Percentiles rank a stretch among this genome's conserved stretches.
Conservation (phyloP, 2,113 vertebrate species). For the Rhinolophus ferrumequinum region DNA sequence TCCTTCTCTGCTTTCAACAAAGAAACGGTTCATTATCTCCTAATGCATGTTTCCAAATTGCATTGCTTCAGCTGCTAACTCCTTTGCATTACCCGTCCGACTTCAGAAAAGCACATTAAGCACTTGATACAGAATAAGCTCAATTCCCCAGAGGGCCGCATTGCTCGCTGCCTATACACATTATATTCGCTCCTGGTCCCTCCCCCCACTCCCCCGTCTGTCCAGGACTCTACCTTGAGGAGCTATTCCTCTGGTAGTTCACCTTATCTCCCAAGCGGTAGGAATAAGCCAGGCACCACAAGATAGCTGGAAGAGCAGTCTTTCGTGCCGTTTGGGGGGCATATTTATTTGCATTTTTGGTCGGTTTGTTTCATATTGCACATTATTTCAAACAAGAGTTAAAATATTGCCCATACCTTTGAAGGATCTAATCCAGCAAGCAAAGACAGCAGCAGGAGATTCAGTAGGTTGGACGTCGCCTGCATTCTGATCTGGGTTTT, state of each 20-base stretch:
- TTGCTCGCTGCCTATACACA: slow-evolving; percentile 45
- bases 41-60: background rate
- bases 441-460: slow-evolving; percentile 89
- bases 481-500: slow-evolving; percentile 90
- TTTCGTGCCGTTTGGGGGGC: background rate
- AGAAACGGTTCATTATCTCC: slow-evolving; percentile 38
- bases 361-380: background rate
- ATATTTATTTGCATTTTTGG: slow-evolving; percentile 1
- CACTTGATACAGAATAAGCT: slow-evolving; percentile 15
- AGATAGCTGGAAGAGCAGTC: slow-evolving; percentile 16
- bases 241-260: slow-evolving; percentile 20
- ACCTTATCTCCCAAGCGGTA: slow-evolving; percentile 22
- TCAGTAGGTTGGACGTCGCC: slow-evolving; percentile 88
- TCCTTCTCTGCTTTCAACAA: slow-evolving; percentile 50
- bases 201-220: background rate
- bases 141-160: slow-evolving; percentile 66
- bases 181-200: slow-evolving; percentile 13
- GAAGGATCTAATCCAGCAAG: slow-evolving; percentile 92
- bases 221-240: slow-evolving; percentile 54
- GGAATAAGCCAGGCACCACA: background rate
- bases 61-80: slow-evolving; percentile 46
- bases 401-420: slow-evolving; percentile 88
- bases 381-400: slow-evolving; percentile 62
- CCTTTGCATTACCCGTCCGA: background rate
- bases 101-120: slow-evolving; percentile 33